A percentile compares a stretch with the other conserved stretches of the same genome.
phyloP scores from a whole-genome alignment of 2,113 vertebrate genomes.

The Patagioenas fasciata region DNA sequence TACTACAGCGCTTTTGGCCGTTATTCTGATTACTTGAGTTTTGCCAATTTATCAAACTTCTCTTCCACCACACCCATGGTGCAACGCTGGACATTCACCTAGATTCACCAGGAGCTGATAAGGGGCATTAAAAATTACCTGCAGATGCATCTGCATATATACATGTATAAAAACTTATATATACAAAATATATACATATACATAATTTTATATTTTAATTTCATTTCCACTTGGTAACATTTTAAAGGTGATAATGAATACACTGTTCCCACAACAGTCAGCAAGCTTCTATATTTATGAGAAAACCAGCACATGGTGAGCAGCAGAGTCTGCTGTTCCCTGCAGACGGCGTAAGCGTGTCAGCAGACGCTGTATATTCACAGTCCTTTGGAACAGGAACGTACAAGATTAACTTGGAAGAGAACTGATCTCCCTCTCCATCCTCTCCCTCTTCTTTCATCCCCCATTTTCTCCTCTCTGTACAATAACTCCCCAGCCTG shows the following conservation, averaged over 20 bases:
- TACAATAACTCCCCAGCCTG: neutral
- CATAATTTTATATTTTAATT: neutral
- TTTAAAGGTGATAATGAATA: neutral
- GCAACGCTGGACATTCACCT: accelerated
- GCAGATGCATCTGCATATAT: accelerated
- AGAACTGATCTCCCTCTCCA: neutral
- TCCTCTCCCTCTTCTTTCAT: neutral
- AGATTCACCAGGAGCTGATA: neutral
- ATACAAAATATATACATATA: neutral
- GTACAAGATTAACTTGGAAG: neutral
- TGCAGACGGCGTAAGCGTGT: neutral
- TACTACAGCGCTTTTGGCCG: neutral
- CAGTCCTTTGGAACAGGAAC: neutral
- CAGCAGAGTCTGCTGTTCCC: neutral
- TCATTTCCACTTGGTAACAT: neutral
- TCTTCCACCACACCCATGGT: neutral
- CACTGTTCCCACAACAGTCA: neutral
- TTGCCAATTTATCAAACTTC: neutral
- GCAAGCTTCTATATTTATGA: neutral
- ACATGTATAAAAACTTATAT: accelerated
- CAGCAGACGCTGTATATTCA: neutral
- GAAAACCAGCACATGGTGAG: neutral
- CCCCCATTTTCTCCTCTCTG: neutral
- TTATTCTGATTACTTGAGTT: neutral
- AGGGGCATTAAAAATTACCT: neutral